Evolutionary conservation across 2,888 invertebrate species (phyloP).

Genomic region (Tenthredo distinguenda): DNA sequence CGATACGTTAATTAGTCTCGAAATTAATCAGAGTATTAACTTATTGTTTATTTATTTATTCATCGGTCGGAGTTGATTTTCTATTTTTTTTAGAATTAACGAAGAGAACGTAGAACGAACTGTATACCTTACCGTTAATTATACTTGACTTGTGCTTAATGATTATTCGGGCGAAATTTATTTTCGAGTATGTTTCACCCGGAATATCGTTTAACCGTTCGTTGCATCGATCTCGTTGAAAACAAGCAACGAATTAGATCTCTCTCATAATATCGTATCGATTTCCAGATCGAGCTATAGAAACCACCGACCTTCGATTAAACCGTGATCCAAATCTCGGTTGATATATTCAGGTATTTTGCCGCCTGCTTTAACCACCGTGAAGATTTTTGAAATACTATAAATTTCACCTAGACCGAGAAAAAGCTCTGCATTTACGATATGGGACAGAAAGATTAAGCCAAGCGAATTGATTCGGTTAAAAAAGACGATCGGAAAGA

Average conservation of each 20-base stretch:
- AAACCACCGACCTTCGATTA: conserved; percentile 41
- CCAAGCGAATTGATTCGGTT: background rate
- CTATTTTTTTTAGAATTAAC: background rate
- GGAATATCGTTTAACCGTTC: background rate
- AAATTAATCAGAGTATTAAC: conserved; percentile 22
- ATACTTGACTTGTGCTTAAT: background rate
- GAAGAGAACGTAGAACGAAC: background rate
- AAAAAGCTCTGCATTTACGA: background rate
- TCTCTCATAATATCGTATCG: conserved; percentile 33
- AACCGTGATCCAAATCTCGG: background rate
- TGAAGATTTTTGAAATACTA: background rate
- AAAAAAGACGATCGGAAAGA: background rate
- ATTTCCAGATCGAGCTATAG: background rate
- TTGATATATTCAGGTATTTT: background rate
- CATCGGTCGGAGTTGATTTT: background rate
- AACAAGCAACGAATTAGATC: background rate
- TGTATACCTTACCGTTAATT: background rate
- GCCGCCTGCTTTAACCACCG: background rate
- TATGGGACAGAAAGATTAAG: background rate
- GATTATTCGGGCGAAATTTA: background rate
- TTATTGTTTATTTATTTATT: conserved; percentile 7
- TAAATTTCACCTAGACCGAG: background rate
- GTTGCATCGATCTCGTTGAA: background rate
- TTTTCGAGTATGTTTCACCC: background rate
- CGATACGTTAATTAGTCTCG: background rate